Evolutionary conservation across 2,797 vertebrate genomes (phyloP).

Genomic region (Darevskia mixta): DNA sequence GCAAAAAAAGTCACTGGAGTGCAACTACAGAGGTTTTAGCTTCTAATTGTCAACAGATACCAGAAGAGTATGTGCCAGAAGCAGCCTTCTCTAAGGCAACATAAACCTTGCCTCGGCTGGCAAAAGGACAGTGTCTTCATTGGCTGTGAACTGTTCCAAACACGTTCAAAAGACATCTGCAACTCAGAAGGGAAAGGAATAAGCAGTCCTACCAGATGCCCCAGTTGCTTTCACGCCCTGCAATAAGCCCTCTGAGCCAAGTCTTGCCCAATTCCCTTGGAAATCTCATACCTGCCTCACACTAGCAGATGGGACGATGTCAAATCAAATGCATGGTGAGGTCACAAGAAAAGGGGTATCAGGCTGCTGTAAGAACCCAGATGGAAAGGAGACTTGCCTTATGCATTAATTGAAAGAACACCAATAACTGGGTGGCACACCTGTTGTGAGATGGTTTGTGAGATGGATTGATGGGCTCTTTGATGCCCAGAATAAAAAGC

Average conservation of each 20-base stretch:
- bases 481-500: background rate
- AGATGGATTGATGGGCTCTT: background rate
- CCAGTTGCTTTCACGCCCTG: background rate
- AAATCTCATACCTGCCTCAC: background rate
- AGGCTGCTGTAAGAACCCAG: background rate
- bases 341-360: background rate
- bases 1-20: constrained; percentile 51
- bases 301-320: background rate
- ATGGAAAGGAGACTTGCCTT: background rate
- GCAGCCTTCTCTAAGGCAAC: constrained; percentile 12
- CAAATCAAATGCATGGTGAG: background rate
- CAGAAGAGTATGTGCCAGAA: constrained; percentile 20
- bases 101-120: background rate
- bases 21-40: constrained; percentile 28
- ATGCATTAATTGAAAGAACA: background rate
- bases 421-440: background rate
- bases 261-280: background rate
- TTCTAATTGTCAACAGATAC: constrained; percentile 29
- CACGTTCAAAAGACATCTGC: background rate
- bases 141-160: background rate
- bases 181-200: background rate
- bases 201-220: background rate
- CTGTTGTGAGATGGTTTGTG: background rate
- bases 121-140: background rate
- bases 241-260: background rate